Evolutionary conservation across 2,888 invertebrate genomes (phyloP).

Genomic region (Chloromyia formosa): DNA sequence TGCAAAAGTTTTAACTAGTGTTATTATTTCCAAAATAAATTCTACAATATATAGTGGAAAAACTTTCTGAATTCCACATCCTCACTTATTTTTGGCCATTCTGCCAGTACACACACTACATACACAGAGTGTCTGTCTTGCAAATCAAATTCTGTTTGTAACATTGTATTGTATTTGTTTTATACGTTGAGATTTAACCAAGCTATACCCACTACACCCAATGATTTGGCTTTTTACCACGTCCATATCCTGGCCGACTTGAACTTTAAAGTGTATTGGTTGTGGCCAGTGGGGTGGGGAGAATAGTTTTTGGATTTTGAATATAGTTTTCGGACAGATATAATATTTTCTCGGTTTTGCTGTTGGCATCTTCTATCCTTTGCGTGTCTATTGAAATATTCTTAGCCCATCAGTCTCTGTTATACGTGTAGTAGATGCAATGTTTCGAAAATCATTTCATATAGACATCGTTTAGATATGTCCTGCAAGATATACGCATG

Average conservation of each 20-base stretch:
- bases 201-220: too few relatives aligned
- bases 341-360: slow-evolving; percentile 28
- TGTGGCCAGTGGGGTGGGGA: slow-evolving; percentile 19
- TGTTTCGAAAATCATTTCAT: slow-evolving; percentile 9
- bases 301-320: slow-evolving; percentile 34
- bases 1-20: slow-evolving; percentile 41
- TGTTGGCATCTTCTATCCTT: not conserved
- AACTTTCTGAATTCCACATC: slow-evolving; percentile 29
- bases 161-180: slow-evolving; percentile 20
- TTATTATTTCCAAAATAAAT: slow-evolving; percentile 43
- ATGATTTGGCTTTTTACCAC: slow-evolving; percentile 20
- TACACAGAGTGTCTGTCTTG: not conserved
- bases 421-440: not conserved
- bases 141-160: slow-evolving; percentile 3
- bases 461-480: too few relatives aligned
- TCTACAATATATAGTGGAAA: slow-evolving; percentile 28
- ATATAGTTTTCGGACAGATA: slow-evolving; percentile 26
- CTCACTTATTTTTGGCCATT: slow-evolving; percentile 20
- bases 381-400: not conserved
- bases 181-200: too few relatives aligned
- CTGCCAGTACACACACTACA: not conserved
- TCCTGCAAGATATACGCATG: not conserved
- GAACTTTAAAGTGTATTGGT: slow-evolving; percentile 37
- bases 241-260: slow-evolving; percentile 7
- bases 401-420: not conserved